Base-by-base conservation (phyloP, 2,113 vertebrate species). In the Xerus inauris region DNA sequence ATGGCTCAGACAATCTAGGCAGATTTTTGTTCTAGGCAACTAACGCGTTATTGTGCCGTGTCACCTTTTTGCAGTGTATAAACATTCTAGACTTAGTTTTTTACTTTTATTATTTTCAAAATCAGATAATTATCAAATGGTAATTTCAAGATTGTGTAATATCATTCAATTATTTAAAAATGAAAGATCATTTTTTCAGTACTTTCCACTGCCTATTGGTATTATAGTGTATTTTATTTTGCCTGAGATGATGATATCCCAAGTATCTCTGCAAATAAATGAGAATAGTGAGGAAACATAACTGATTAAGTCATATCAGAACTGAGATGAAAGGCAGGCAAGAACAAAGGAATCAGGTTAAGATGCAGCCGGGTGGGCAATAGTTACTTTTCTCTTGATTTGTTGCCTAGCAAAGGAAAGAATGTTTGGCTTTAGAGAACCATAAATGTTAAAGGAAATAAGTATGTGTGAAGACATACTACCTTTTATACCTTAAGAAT, bases 201-300 rank as follows among this genome's bases (percentile, higher is more conserved):
- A 51, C 24, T 91, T 85, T 79, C 24, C 20, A 57, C 45, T 85
- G 32, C 10, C 90, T 79, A 57, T 42, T 77, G 49, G 69, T 67
- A 54, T 79, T 35, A 49, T 5, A 47, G 3, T 83, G 0, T 87
- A 57, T 73, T 89, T 92, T 88, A 79, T 92, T 82, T 95, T 95
- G 30, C 62, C 38, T 57, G 72, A 54, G 81, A 83, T 16, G 81
- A 62, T 89, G 16, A 0, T 80, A 57, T 94, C 89, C 22, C 14
- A 71, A 76, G 82, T 90, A 83, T 71, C 16, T 92, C 38, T 94
- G n/a, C 67, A 93, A 85, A 85, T 45, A 69, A 72, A 82, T 95
- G 17, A 64, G 47, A 69, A 85, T 47, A 49, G 28, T 79, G 54
- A 93, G 94, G 47, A 80, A 83, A 80, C 47, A 85, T 49, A 87